A percentile compares a stretch with the other conserved stretches of the same genome.
Evolutionary conservation across 1,140 invertebrate genomes (phyloP).

Genomic region (Hesperophylax magnus): DNA sequence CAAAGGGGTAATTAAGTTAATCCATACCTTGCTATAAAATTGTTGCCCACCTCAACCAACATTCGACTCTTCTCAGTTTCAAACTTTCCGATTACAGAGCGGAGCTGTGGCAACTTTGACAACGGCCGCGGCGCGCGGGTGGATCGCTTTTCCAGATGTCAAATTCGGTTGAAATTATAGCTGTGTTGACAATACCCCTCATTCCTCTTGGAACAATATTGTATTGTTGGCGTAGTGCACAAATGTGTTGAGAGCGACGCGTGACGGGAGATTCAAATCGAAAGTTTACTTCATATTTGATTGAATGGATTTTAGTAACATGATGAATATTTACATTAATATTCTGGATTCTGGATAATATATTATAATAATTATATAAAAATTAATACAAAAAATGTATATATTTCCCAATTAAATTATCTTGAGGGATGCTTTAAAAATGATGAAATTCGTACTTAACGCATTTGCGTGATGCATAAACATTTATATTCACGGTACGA

Average conservation of each 20-base stretch:
- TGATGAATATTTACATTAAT: background rate
- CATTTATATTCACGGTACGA: too few relatives aligned
- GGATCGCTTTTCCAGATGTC: background rate
- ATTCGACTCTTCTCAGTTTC: background rate
- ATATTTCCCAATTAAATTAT: background rate
- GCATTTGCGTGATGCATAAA: too few relatives aligned
- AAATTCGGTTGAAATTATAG: background rate
- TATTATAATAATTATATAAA: background rate
- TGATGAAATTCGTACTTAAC: too few relatives aligned
- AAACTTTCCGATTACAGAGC: conserved; percentile 25
- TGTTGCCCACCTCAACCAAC: background rate
- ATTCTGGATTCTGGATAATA: background rate
- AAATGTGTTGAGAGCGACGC: background rate
- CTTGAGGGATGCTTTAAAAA: too few relatives aligned
- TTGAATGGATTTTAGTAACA: background rate
- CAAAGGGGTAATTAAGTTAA: conserved; percentile 38
- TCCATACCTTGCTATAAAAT: conserved; percentile 28
- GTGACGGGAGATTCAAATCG: too few relatives aligned
- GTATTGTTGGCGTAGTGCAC: background rate
- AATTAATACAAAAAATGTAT: background rate
- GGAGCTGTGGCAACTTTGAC: background rate
- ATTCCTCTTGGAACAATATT: background rate
- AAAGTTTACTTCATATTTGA: background rate
- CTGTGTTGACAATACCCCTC: background rate
- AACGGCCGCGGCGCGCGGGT: too few relatives aligned